A percentile compares a stretch with the other conserved stretches of the same genome.
Conservation (phyloP, 92 coral and sea anemone species). For the Galaxea fascicularis region DNA sequence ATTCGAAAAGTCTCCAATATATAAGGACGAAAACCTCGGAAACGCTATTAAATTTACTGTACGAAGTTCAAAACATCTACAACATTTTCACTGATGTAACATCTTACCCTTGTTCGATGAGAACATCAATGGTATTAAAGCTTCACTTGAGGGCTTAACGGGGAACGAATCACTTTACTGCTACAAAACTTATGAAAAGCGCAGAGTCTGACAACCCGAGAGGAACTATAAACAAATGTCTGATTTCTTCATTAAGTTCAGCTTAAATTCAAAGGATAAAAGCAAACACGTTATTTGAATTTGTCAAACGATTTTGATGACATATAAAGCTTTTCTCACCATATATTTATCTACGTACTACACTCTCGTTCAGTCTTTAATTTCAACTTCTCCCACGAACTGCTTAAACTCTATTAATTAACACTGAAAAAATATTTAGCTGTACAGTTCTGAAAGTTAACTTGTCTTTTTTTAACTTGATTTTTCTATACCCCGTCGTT, state of each 20-base stretch:
- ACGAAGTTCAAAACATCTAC: too few relatives aligned
- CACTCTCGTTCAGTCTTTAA: neutral
- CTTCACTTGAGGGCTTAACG: too few relatives aligned
- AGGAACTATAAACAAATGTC: slow-evolving; percentile 9
- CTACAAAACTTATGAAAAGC: neutral
- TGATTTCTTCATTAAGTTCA: slow-evolving; percentile 25
- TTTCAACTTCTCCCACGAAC: neutral
- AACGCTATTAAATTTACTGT: too few relatives aligned
- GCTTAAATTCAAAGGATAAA: slow-evolving; percentile 24
- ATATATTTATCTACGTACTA: neutral
- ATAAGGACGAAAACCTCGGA: too few relatives aligned
- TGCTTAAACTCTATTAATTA: too few relatives aligned
- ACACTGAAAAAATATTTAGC: neutral
- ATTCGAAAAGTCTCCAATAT: too few relatives aligned
- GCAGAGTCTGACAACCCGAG: slow-evolving; percentile 9
- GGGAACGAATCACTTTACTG: too few relatives aligned
- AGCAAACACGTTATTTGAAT: neutral
- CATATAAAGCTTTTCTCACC: neutral
- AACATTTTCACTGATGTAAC: neutral
- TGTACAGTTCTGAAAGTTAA: neutral
- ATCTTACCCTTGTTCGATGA: neutral
- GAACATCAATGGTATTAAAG: neutral
- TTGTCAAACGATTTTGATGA: neutral
- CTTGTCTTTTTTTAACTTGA: neutral
- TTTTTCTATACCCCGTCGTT: neutral